A percentile compares a stretch with the other conserved stretches of the same genome.
phyloP scores from a whole-genome alignment of 1,140 invertebrate species.

The Hyles euphorbiae region DNA sequence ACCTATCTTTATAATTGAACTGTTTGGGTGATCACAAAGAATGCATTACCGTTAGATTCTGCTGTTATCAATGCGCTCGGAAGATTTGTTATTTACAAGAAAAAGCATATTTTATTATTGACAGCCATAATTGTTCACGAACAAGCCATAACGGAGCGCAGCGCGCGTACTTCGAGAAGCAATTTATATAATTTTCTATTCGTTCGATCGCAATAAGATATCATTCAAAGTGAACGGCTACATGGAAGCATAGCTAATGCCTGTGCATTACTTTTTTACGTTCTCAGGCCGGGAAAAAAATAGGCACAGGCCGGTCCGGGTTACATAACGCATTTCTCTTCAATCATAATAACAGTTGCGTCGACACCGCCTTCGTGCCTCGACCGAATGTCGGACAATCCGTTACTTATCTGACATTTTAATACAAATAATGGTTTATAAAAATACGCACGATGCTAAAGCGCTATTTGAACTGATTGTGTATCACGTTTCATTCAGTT shows the following conservation, averaged over 20 bases:
- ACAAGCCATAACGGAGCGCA: slow-evolving; percentile 11
- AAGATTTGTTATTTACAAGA: slow-evolving; percentile 1
- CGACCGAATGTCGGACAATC: slow-evolving; percentile 26
- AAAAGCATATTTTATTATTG: slow-evolving; percentile 27
- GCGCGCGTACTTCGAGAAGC: slow-evolving; percentile 33
- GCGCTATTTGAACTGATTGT: too few relatives aligned
- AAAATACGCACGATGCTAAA: not conserved
- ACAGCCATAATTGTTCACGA: slow-evolving; percentile 32
- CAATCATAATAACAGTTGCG: slow-evolving; percentile 18
- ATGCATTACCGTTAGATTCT: too few relatives aligned
- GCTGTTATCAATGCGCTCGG: too few relatives aligned
- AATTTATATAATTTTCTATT: slow-evolving; percentile 53
- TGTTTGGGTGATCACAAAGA: too few relatives aligned
- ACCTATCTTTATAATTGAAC: too few relatives aligned
- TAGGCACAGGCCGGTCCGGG: slow-evolving; percentile 10
- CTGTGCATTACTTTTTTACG: slow-evolving; percentile 46
- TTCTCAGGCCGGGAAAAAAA: slow-evolving; percentile 30
- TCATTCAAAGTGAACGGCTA: slow-evolving; percentile 43
- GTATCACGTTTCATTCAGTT: too few relatives aligned
- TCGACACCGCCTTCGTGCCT: slow-evolving; percentile 18
- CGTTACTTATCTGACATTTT: slow-evolving; percentile 25
- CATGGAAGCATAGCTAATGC: slow-evolving; percentile 38
- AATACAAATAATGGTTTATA: slow-evolving; percentile 26
- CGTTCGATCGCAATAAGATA: slow-evolving; percentile 37
- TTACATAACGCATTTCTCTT: slow-evolving; percentile 23